Conservation (phyloP, 2,888 invertebrate genomes). For the Fabriciana adippe region DNA sequence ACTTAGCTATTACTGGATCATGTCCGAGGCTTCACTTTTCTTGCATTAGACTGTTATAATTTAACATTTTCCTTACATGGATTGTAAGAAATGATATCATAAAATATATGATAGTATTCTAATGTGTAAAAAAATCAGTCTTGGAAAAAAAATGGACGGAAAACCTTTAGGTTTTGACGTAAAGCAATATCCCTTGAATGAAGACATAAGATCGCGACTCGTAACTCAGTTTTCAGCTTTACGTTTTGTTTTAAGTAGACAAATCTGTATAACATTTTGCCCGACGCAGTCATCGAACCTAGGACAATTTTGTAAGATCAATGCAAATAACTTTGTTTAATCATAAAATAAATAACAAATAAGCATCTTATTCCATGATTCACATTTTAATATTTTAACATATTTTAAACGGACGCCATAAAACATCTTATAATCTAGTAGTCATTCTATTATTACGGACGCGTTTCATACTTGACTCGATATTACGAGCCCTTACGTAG, state of each 20-base stretch:
- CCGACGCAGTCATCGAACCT: too few species aligned
- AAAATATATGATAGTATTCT: too few species aligned
- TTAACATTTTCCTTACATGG: neutral
- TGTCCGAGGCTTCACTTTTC: constrained; percentile 13
- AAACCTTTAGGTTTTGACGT: too few species aligned
- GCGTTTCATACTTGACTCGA: constrained; percentile 46
- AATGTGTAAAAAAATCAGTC: too few species aligned
- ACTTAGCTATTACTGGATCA: constrained; percentile 10
- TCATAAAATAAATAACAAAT: constrained; percentile 3
- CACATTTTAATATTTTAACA: constrained; percentile 21
- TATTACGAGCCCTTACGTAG: constrained; percentile 52
- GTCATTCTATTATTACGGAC: constrained; percentile 42
- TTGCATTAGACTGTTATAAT: neutral
- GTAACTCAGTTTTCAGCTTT: too few species aligned
- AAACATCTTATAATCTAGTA: constrained; percentile 37
- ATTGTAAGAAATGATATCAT: too few species aligned
- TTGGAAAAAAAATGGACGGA: too few species aligned
- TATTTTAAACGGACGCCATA: constrained; percentile 16
- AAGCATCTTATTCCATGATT: constrained; percentile 6
- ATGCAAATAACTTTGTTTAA: neutral
- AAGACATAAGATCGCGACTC: too few species aligned
- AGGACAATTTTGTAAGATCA: too few species aligned
- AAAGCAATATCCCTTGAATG: too few species aligned
- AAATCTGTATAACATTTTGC: too few species aligned
- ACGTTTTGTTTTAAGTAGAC: too few species aligned